Evolutionary conservation across 2,797 vertebrate species (phyloP).

Genomic region (Chrysocyon brachyurus): DNA sequence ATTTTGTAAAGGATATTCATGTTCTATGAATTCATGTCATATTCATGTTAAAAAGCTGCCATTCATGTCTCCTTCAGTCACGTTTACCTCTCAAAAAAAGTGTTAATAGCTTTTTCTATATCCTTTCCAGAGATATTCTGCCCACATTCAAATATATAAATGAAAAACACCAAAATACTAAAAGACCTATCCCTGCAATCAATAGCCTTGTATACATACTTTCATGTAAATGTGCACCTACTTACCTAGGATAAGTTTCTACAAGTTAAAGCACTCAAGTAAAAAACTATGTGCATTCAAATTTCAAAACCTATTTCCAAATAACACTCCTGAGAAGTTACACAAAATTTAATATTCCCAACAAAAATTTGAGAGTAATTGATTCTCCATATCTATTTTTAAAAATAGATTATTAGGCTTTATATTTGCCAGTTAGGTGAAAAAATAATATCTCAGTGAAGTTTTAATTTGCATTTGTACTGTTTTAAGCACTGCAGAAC

Average conservation of each 20-base stretch:
- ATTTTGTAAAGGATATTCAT: background rate
- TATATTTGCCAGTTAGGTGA: background rate
- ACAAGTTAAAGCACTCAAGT: background rate
- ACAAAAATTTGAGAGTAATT: background rate
- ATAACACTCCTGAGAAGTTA: background rate
- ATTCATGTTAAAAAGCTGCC: background rate
- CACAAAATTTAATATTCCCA: background rate
- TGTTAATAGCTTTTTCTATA: background rate
- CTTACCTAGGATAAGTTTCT: background rate
- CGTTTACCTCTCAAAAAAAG: background rate
- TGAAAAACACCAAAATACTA: background rate
- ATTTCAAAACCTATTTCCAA: slow-evolving; percentile 22
- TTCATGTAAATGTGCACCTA: background rate
- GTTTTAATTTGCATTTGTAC: background rate
- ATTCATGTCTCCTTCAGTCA: background rate
- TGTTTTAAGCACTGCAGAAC: background rate
- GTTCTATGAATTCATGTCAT: background rate
- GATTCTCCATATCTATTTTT: background rate
- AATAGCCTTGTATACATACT: background rate
- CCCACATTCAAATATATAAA: background rate
- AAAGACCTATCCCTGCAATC: background rate
- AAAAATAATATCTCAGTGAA: background rate
- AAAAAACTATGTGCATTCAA: background rate
- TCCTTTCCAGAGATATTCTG: background rate
- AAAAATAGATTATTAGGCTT: background rate